phyloP scores from a whole-genome alignment of 1,140 invertebrate genomes.

The Trinorchestia longiramus region DNA sequence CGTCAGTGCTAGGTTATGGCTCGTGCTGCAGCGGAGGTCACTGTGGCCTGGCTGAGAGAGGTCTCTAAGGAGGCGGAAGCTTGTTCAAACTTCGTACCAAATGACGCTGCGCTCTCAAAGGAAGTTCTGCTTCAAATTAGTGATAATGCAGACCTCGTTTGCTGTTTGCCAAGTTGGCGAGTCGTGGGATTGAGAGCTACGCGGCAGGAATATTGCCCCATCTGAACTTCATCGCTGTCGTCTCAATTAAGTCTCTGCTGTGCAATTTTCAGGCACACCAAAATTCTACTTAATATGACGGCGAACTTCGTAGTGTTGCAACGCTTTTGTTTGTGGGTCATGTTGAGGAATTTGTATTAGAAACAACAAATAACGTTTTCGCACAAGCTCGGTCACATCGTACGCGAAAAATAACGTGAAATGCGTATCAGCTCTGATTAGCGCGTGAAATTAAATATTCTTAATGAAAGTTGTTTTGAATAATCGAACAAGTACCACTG shows the following conservation, averaged over 20 bases:
- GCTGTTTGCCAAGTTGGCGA: constrained; percentile 50
- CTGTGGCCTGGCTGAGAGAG: neutral
- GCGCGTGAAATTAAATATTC: neutral
- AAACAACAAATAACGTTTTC: neutral
- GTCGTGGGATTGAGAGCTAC: constrained; percentile 52
- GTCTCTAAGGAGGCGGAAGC: constrained; percentile 41
- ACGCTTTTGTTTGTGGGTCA: neutral
- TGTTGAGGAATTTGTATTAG: neutral
- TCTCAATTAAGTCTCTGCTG: neutral
- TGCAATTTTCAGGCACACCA: neutral
- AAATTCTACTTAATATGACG: neutral
- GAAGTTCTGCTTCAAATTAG: constrained; percentile 55
- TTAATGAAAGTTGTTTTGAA: neutral
- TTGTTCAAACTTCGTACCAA: constrained; percentile 48
- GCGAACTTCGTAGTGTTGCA: neutral
- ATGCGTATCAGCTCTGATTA: neutral
- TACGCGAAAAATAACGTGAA: neutral
- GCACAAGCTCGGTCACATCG: neutral
- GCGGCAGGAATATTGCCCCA: constrained; percentile 12
- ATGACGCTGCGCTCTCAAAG: constrained; percentile 32
- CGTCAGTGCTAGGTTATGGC: neutral
- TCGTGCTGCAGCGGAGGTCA: neutral
- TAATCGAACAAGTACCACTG: neutral
- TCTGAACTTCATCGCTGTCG: neutral
- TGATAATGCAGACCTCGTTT: constrained; percentile 54